phyloP scores from a whole-genome alignment of 2,797 vertebrate species.

The Acrocephalus scirpaceus region DNA sequence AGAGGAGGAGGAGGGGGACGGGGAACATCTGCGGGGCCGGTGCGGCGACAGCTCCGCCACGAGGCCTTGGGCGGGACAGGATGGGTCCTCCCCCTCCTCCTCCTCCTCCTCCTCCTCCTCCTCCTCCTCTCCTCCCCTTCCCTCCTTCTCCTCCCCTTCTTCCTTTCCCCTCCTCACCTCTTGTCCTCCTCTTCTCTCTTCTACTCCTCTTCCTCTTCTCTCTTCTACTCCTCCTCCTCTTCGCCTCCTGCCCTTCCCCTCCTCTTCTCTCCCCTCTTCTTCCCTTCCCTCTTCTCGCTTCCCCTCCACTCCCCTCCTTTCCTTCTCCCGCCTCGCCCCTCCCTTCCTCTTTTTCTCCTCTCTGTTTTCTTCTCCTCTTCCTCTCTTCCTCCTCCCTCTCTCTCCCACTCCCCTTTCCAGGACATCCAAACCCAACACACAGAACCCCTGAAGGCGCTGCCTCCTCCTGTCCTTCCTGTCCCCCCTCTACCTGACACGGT shows the following conservation, averaged over 20 bases:
- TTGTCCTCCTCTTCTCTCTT: background rate
- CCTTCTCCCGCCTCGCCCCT: accelerated
- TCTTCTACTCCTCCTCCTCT: background rate
- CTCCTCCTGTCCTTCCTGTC: background rate
- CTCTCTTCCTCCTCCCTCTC: background rate
- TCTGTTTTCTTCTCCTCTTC: background rate
- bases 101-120: too few species aligned
- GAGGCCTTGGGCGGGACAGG: background rate
- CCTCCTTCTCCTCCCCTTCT: too few species aligned
- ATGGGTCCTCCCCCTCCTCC: too few species aligned
- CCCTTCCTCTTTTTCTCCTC: background rate
- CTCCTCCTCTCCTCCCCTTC: too few species aligned
- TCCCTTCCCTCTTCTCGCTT: too few species aligned
- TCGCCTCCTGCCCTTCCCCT: background rate
- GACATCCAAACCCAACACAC: background rate
- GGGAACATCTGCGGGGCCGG: background rate
- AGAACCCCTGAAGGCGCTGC: background rate
- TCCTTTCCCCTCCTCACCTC: too few species aligned
- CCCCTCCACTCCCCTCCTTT: accelerated
- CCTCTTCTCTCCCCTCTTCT: accelerated
- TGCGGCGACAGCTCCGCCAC: background rate
- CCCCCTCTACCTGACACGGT: background rate
- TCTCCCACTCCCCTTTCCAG: background rate
- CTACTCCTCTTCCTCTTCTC: too few species aligned
- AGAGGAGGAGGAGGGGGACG: background rate